These are phyloP conservation scores for Brachystomella parvula DNA, from an alignment of 1,140 invertebrate species.

Conservation along the genomic window DNA sequence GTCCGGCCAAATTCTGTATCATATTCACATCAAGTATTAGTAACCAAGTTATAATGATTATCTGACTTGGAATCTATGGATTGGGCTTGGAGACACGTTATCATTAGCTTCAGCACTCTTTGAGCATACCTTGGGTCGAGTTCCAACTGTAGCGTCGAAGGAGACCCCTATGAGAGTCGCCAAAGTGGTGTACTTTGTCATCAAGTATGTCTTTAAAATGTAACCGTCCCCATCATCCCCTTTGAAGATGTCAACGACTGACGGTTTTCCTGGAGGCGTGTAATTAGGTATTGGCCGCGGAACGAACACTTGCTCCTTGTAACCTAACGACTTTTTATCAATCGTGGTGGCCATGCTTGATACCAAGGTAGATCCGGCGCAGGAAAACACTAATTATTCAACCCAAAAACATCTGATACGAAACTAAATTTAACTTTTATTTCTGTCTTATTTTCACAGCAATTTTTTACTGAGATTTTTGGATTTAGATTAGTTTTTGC, in stretches of 20 bases:
- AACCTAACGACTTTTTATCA: neutral
- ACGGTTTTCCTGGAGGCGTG: neutral
- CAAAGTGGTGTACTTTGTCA: conserved; percentile 16
- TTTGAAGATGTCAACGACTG: conserved; percentile 18
- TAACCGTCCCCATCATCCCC: conserved; percentile 28
- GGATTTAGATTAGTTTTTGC: too few species aligned
- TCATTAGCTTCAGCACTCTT: neutral
- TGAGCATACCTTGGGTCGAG: neutral
- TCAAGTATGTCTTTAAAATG: conserved; percentile 14
- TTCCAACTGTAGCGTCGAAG: conserved; percentile 16
- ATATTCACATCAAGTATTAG: neutral
- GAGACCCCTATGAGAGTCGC: neutral
- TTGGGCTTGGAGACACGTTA: neutral
- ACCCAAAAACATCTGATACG: too few species aligned
- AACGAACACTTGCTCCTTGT: neutral
- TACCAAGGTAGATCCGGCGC: neutral
- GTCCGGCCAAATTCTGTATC: conserved; percentile 13
- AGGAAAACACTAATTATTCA: neutral
- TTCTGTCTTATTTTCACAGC: too few species aligned
- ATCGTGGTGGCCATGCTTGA: neutral
- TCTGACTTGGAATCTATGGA: neutral
- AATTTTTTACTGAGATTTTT: too few species aligned
- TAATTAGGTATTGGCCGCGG: neutral
- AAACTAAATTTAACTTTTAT: too few species aligned
- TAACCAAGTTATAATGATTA: neutral